phyloP scores from a whole-genome alignment of 2,797 vertebrate species.

The Huso huso region DNA sequence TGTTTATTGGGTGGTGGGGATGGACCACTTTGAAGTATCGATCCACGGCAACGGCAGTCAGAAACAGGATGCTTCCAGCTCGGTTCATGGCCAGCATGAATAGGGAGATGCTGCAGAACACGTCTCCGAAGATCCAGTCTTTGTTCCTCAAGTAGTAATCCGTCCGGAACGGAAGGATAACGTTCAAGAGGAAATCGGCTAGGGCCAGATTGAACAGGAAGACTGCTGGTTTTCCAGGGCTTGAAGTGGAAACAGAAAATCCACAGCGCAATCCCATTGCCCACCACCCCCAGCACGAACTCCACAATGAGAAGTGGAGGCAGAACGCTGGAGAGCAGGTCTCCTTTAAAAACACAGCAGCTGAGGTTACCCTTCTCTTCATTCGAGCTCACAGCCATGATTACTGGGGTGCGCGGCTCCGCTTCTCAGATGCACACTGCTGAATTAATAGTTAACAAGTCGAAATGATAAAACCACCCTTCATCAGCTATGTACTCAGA shows the following conservation, averaged over 20 bases:
- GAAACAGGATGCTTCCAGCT: conserved; percentile 50
- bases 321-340: conserved; percentile 31
- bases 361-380: conserved; percentile 13
- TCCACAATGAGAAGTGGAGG: conserved; percentile 48
- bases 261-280: conserved; percentile 54
- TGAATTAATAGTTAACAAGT: too few species aligned
- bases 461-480: too few species aligned
- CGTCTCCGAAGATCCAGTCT: conserved; percentile 41
- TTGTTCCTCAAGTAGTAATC: conserved; percentile 47
- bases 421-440: too few species aligned
- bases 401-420: too few species aligned
- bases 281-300: conserved; percentile 54
- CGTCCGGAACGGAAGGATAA: conserved; percentile 52
- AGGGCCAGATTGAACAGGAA: conserved; percentile 58
- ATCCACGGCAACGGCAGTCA: conserved; percentile 54
- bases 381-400: not conserved
- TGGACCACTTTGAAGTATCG: conserved; percentile 62
- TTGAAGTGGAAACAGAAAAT: conserved; percentile 60
- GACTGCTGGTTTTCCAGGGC: conserved; percentile 59
- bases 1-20: conserved; percentile 53
- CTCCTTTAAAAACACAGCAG: conserved; percentile 38
- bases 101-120: conserved; percentile 48
- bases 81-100: conserved; percentile 61
- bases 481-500: too few species aligned
- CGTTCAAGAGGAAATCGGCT: conserved; percentile 57